Evolutionary conservation across 2,888 invertebrate species (phyloP), one percentile per base, ranked within the genome.

Genomic region (Drosophila kuntzei): DNA sequence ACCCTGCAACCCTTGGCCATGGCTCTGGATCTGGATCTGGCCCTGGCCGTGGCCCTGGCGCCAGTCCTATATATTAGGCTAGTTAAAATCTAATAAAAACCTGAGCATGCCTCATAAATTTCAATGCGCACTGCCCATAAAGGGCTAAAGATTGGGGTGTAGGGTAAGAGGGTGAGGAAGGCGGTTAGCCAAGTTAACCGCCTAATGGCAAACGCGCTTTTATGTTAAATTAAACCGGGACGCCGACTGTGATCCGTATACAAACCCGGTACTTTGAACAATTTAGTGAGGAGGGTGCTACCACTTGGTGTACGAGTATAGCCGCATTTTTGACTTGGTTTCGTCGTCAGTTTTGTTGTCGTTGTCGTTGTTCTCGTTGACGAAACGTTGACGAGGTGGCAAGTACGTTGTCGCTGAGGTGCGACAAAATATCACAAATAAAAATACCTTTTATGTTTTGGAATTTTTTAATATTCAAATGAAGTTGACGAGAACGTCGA

Each of bases 51-150:
- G 47, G 51, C 43, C 47, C 46, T 64, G 78, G 64, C 74, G 79
- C 63, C 82, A 79, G 78, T 37, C 8, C 67, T 78, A 71, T 76
- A 80, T 83, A 87, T 91, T 90, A 90, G 87, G 90, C 91, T 89
- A 91, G 91, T 92, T 91, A 91, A 92, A 91, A 91, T 90, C 91
- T 91, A 90, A 91, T 92, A 92, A 91, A 91, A 92, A 88, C 87
- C 91, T 79, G 89, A 91, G 89, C 90, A 92, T 90, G 92, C 83
- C 90, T 91, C 92, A 91, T 92, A 92, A 92, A 91, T 92, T 91
- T 90, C 85, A 71, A 51, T 72, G 72, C 62, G 55, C 62, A 62
- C 46, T 68, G 62, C 62, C 62, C 61, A 65, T 61, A 49, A 76
- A 54, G 47, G 36, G 43, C 20, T 6, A 14, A n/a, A 20, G 20